These are phyloP conservation scores for Botia kubotai DNA, from an alignment of 2,797 vertebrate genomes.

Conservation along the genomic window DNA sequence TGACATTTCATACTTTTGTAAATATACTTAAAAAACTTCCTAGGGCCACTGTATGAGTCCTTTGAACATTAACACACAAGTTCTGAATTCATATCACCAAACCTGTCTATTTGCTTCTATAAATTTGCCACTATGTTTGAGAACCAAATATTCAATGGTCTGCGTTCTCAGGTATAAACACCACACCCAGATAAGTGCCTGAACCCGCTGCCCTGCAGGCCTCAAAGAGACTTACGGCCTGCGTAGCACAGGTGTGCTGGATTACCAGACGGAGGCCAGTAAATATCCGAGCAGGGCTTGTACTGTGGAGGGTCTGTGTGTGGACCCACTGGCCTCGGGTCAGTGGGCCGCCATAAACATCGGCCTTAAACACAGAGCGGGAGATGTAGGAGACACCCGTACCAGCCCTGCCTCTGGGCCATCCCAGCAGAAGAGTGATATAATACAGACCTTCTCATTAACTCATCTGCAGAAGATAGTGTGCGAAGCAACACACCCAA, in stretches of 20 bases:
- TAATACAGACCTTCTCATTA: slow-evolving; percentile 29
- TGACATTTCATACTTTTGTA: too few relatives aligned
- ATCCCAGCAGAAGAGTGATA: slow-evolving; percentile 3
- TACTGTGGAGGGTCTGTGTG: background rate
- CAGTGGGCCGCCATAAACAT: slow-evolving; percentile 55
- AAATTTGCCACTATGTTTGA: background rate
- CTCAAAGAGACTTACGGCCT: background rate
- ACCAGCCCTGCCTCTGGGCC: slow-evolving; percentile 53
- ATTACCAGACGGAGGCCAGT: slow-evolving; percentile 37
- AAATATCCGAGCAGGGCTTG: slow-evolving; percentile 27
- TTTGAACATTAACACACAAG: background rate
- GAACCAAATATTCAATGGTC: background rate
- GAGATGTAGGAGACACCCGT: slow-evolving; percentile 48
- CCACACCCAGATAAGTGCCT: slow-evolving; percentile 2
- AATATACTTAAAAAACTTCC: background rate
- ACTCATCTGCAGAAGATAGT: slow-evolving; percentile 19
- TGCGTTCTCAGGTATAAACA: background rate
- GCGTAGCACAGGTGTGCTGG: slow-evolving; percentile 52
- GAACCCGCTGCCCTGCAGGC: slow-evolving; percentile 7
- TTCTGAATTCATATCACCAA: background rate
- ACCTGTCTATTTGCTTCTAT: background rate
- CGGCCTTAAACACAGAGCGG: slow-evolving; percentile 51
- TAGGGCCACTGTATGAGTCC: background rate
- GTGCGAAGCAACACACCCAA: background rate
- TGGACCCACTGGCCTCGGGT: slow-evolving; percentile 34